Base-by-base conservation (phyloP, 2,797 vertebrate species). In the Falco berigora region DNA sequence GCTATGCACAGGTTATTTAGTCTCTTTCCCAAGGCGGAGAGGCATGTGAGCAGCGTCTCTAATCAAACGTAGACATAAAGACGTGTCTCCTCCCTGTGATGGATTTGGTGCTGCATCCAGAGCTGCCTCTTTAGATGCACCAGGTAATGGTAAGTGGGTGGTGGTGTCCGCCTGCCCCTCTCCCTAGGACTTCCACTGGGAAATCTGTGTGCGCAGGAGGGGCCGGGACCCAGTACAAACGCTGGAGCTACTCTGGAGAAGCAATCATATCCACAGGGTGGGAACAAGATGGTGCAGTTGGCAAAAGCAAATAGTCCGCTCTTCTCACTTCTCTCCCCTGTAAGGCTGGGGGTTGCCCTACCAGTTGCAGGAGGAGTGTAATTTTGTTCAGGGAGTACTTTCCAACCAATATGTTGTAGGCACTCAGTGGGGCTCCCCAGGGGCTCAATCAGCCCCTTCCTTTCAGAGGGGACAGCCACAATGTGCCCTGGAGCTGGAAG, bases 381-480 rank as follows among this genome's bases (percentile, higher is more conserved):
- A 0, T n/a, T 91, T 59, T 64, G 20, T n/a, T 89, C 9, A 12
- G n/a, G 4, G 12, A 53, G 12, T 55, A 56, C 8, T 22, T 73
- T 73, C n/a, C 66, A 78, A 44, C 21, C 20, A 38, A 5, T 30
- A 47, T 36, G 68, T 63, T 1, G 0, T 27, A 67, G n/a, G 34
- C 18, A 21, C 28, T 44, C 21, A 24, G 20, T 32, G 46, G n/a
- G 7, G 13, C 59, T 73, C 40, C 74, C 46, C 15, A 19, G 27
- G 36, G 49, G 3, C 5, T 49, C 0, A 0, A 12, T 12, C 30
- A 38, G 66, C 23, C 46, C 18, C 10, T 78, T 78, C 24, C 14
- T 74, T 50, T 64, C 28, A 20, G 30, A 63, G 16, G 27, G 17
- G 32, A 14, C 6, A 47, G 27, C 18, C 5, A 10, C 1, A 23